phyloP scores from a whole-genome alignment of 1,140 invertebrate genomes.

The Leucophenga varia region DNA sequence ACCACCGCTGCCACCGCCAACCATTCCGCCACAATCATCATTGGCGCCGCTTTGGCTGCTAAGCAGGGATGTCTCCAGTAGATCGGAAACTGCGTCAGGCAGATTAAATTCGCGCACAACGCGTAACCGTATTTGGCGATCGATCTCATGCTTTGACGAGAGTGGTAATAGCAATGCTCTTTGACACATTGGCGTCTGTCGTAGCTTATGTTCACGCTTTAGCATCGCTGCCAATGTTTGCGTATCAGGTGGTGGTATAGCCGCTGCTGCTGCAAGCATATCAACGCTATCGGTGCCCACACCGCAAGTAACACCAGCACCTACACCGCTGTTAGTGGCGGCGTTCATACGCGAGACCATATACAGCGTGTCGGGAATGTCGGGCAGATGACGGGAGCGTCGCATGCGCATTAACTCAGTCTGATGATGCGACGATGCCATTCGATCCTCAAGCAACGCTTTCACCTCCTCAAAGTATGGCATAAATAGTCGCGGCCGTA shows the following conservation, averaged over 20 bases:
- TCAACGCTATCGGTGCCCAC: conserved; percentile 65
- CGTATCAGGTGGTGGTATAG: conserved; percentile 71
- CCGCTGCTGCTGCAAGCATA: conserved; percentile 63
- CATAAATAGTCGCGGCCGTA: conserved; percentile 85
- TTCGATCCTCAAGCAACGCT: conserved; percentile 80
- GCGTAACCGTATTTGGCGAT: conserved; percentile 76
- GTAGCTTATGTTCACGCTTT: conserved; percentile 81
- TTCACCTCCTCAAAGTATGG: conserved; percentile 94
- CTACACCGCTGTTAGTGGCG: conserved; percentile 57
- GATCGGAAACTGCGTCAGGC: conserved; percentile 86
- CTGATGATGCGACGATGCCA: conserved; percentile 64
- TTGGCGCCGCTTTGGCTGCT: conserved; percentile 20
- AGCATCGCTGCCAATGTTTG: conserved; percentile 79
- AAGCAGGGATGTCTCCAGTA: conserved; percentile 64
- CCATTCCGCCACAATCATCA: conserved; percentile 17
- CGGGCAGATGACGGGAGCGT: conserved; percentile 67
- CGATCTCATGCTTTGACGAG: conserved; percentile 75
- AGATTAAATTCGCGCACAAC: conserved; percentile 93
- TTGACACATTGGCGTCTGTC: conserved; percentile 76
- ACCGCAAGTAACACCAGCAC: conserved; percentile 59
- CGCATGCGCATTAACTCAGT: conserved; percentile 74
- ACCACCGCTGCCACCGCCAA: too few relatives aligned
- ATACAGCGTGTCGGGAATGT: conserved; percentile 91
- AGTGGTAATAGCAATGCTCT: conserved; percentile 74
- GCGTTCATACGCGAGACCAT: conserved; percentile 70